A percentile compares a stretch with the other conserved stretches of the same genome.
phyloP scores from a whole-genome alignment of 2,113 vertebrate species.

The Carassius gibelio region DNA sequence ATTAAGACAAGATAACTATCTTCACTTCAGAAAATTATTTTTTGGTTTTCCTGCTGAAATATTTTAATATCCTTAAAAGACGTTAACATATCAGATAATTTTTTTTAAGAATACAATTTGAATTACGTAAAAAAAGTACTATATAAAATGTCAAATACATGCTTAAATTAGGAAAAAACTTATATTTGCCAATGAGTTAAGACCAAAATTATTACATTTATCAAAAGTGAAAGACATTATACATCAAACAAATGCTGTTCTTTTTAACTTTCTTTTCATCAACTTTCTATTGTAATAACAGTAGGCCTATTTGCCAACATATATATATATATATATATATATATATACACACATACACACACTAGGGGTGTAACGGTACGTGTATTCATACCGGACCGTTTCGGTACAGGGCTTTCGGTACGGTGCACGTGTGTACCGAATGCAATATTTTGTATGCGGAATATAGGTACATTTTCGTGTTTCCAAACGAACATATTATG shows the following conservation, averaged over 20 bases:
- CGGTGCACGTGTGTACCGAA: too few relatives aligned
- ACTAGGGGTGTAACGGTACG: too few relatives aligned
- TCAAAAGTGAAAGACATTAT: neutral
- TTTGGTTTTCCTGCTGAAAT: too few relatives aligned
- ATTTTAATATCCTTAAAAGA: neutral
- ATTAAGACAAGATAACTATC: neutral
- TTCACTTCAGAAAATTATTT: neutral
- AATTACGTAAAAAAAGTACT: too few relatives aligned
- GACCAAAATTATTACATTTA: neutral
- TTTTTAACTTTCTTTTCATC: neutral
- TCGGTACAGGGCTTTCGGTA: too few relatives aligned
- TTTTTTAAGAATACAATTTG: neutral
- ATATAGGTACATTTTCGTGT: too few relatives aligned
- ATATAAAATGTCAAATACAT: neutral
- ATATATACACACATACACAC: too few relatives aligned
- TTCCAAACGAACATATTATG: too few relatives aligned
- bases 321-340: too few relatives aligned
- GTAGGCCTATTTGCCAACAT: neutral
- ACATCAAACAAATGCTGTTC: too few relatives aligned
- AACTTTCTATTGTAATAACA: neutral
- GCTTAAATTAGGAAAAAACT: neutral
- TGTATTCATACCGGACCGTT: too few relatives aligned
- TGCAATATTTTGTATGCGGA: too few relatives aligned
- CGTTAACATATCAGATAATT: neutral
- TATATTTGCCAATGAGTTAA: neutral